Conservation (phyloP, 1,140 invertebrate species). For the Hetaerina americana region DNA sequence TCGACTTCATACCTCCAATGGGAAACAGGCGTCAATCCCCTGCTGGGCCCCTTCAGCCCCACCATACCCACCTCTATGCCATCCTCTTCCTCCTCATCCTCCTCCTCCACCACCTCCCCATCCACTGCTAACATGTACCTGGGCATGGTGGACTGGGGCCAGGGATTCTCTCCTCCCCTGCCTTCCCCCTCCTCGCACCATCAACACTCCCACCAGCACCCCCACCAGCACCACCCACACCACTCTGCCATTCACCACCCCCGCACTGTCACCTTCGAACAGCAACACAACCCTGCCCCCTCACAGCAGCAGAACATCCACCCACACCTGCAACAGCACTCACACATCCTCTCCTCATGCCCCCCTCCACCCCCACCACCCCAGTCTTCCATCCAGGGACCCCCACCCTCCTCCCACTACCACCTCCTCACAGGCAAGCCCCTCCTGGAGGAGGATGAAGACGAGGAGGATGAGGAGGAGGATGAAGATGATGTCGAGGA, state of each 20-base stretch:
- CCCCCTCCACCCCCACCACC: background rate
- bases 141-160: background rate
- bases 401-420: background rate
- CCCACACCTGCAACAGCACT: background rate
- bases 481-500: background rate
- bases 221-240: background rate
- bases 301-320: background rate
- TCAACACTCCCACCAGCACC: background rate
- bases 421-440: background rate
- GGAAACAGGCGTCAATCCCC: constrained; percentile 9
- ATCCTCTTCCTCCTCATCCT: background rate
- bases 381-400: background rate
- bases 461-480: background rate
- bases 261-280: background rate
- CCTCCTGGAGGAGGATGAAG: background rate
- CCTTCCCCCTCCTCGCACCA: constrained; percentile 1
- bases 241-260: background rate
- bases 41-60: constrained; percentile 12
- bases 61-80: background rate
- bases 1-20: background rate
- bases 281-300: too few species aligned
- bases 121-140: constrained; percentile 4
- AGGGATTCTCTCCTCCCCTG: constrained; percentile 3
- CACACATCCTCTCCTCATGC: background rate
- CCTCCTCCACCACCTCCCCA: background rate